These are phyloP conservation scores for Diglossa cyanea DNA, from an alignment of 2,797 vertebrate genomes.

Conservation along the genomic window DNA sequence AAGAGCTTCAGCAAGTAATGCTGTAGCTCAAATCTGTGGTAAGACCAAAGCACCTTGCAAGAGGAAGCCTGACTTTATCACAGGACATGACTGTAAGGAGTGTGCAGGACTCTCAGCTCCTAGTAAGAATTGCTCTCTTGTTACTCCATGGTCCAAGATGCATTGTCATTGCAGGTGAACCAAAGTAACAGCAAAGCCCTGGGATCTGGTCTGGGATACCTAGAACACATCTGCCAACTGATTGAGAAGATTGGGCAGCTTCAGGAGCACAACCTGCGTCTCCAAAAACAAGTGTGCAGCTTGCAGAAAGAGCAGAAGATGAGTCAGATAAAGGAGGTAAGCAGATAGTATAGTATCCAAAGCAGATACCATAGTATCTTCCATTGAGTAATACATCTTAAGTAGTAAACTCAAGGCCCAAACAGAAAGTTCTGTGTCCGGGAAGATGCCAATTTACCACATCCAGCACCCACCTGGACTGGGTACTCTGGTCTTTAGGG, in stretches of 20 bases:
- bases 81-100: background rate
- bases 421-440: background rate
- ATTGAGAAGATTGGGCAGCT: slow-evolving; percentile 89
- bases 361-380: background rate
- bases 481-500: background rate
- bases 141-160: background rate
- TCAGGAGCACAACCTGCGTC: slow-evolving; percentile 83
- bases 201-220: slow-evolving; percentile 84
- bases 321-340: slow-evolving; percentile 83
- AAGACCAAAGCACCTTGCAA: background rate
- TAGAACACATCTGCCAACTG: slow-evolving; percentile 89
- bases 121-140: background rate
- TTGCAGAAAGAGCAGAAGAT: slow-evolving; percentile 79
- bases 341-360: background rate
- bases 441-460: background rate
- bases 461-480: background rate
- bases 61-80: background rate
- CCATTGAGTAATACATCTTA: background rate
- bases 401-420: background rate
- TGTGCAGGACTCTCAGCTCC: background rate
- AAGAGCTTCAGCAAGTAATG: background rate
- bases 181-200: slow-evolving; percentile 72
- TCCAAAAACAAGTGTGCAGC: slow-evolving; percentile 83
- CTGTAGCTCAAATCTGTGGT: background rate
- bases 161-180: slow-evolving; percentile 72